A percentile compares a stretch with the other conserved stretches of the same genome.
These are phyloP conservation scores for Aporrectodea caliginosa DNA, from an alignment of 1,140 invertebrate genomes.

Conservation along the genomic window DNA sequence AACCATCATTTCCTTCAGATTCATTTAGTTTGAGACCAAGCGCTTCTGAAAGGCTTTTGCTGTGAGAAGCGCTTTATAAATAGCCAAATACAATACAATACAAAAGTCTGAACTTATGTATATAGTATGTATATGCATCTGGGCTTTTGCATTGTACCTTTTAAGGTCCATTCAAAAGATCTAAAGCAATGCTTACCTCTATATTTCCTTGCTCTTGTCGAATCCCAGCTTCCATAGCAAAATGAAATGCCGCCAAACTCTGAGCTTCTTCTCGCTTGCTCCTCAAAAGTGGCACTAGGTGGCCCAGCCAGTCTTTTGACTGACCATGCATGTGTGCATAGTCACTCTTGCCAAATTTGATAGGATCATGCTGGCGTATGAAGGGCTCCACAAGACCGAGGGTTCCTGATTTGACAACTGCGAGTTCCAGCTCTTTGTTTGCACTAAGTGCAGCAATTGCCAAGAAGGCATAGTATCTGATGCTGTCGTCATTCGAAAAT, in stretches of 20 bases:
- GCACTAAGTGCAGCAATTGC: constrained; percentile 94
- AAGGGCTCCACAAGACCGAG: constrained; percentile 94
- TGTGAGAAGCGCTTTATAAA: too few species aligned
- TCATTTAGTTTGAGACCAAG: too few species aligned
- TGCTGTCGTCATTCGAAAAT: constrained; percentile 86
- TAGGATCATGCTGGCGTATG: constrained; percentile 86
- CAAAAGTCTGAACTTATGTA: too few species aligned
- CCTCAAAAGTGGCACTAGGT: constrained; percentile 88
- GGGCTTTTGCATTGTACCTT: too few species aligned
- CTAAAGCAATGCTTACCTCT: constrained; percentile 61
- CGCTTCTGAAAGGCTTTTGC: too few species aligned
- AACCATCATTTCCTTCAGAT: too few species aligned
- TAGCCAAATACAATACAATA: too few species aligned
- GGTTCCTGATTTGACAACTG: constrained; percentile 90
- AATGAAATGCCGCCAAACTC: constrained; percentile 96
- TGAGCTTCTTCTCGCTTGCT: constrained; percentile 93
- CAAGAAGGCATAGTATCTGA: constrained; percentile 94
- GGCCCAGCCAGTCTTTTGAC: constrained; percentile 90
- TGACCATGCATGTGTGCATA: constrained; percentile 91
- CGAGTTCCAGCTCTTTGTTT: constrained; percentile 96
- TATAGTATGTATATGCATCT: too few species aligned
- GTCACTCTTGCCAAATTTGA: constrained; percentile 83
- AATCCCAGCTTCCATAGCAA: constrained; percentile 98
- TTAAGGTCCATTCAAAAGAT: too few species aligned
- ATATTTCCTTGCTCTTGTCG: constrained; percentile 94